These are phyloP conservation scores for Dione vanillae DNA, from an alignment of 2,888 invertebrate species.

Conservation along the genomic window DNA sequence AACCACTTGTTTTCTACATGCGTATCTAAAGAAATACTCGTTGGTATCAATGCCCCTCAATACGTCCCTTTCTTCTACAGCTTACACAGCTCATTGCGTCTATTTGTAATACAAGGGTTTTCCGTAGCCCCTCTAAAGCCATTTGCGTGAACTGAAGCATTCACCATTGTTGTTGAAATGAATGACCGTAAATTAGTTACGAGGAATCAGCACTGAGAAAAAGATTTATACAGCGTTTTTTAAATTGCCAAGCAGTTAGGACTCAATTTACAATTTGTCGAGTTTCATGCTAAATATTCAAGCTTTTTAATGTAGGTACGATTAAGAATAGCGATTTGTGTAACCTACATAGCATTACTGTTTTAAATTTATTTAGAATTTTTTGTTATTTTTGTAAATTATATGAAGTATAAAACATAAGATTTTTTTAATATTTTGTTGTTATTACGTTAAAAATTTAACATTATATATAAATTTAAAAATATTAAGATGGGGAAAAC, in stretches of 20 bases:
- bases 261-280: conserved; percentile 35
- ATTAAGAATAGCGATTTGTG: conserved; percentile 1
- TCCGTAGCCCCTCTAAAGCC: conserved; percentile 54
- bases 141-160: conserved; percentile 60
- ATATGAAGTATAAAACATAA: too few relatives aligned
- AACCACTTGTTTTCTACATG: conserved; percentile 3
- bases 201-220: conserved; percentile 46
- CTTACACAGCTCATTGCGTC: conserved; percentile 53
- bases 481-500: too few relatives aligned
- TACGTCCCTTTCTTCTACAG: conserved; percentile 46
- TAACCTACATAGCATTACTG: not conserved
- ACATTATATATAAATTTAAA: too few relatives aligned
- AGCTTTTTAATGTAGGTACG: conserved; percentile 6
- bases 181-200: conserved; percentile 57
- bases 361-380: not conserved
- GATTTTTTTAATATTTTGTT: too few relatives aligned
- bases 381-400: not conserved
- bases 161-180: conserved; percentile 58
- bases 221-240: conserved; percentile 38
- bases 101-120: conserved; percentile 60
- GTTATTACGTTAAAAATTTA: too few relatives aligned
- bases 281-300: conserved; percentile 21
- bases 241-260: conserved; percentile 30
- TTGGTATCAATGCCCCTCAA: conserved; percentile 26
- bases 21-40: conserved; percentile 24